These are phyloP conservation scores for Netelia inedita DNA, from an alignment of 2,888 invertebrate genomes.

Conservation along the genomic window DNA sequence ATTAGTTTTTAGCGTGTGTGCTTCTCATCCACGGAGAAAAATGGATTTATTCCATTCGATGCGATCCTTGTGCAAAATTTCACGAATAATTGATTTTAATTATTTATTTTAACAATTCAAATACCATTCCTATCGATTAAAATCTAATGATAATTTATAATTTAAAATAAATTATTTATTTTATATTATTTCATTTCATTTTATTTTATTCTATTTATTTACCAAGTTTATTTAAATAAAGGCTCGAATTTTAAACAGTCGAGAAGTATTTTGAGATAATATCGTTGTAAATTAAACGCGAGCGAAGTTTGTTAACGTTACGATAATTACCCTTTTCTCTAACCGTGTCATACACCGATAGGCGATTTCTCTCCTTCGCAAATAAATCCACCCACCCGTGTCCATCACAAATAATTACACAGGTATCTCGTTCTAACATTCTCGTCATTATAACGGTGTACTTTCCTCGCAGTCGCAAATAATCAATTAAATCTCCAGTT, in stretches of 20 bases:
- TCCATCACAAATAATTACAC: conserved; percentile 51
- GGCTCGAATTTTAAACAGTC: too few species aligned
- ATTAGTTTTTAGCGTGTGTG: conserved; percentile 45
- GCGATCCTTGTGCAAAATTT: conserved; percentile 1
- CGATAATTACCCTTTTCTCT: not conserved
- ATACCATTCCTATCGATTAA: not conserved
- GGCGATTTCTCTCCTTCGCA: conserved; percentile 53
- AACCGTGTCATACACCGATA: not conserved
- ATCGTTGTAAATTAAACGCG: too few species aligned
- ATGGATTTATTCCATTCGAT: conserved; percentile 21
- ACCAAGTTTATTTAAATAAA: too few species aligned
- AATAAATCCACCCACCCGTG: conserved; percentile 41
- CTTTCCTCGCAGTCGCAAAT: conserved; percentile 9
- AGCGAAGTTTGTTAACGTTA: not conserved
- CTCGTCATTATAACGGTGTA: conserved; percentile 26
- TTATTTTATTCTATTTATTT: too few species aligned
- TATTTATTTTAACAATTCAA: not conserved
- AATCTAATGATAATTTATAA: not conserved
- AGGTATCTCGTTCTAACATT: conserved; percentile 15
- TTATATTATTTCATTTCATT: not conserved
- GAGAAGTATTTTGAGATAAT: too few species aligned
- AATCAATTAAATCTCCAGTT: conserved; percentile 39
- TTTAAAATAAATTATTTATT: not conserved
- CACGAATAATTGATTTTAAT: conserved; percentile 2
- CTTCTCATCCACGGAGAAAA: conserved; percentile 34